phyloP scores from a whole-genome alignment of 2,888 invertebrate genomes.

The Drosophila fungiperda region DNA sequence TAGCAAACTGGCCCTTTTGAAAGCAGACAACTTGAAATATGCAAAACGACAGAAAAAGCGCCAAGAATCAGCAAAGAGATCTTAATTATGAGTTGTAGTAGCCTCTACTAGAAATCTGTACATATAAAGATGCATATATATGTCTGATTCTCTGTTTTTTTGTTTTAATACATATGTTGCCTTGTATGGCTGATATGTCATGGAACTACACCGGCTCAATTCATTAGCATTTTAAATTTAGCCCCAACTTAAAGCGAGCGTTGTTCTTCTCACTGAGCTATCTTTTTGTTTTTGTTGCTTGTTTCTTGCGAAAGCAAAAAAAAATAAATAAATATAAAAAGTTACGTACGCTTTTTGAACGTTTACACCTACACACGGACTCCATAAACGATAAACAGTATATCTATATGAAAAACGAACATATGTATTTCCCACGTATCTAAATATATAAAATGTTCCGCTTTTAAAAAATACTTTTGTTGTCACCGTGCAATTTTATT shows the following conservation, averaged over 20 bases:
- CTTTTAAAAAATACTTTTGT: conserved; percentile 12
- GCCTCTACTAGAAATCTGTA: conserved; percentile 10
- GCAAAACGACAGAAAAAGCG: conserved; percentile 1
- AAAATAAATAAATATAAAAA: conserved; percentile 28
- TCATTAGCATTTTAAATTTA: conserved; percentile 68
- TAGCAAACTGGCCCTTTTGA: conserved; percentile 55
- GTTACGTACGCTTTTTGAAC: conserved; percentile 47
- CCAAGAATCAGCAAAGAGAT: conserved; percentile 16
- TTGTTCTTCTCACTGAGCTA: conserved; percentile 28
- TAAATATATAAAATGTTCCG: conserved; percentile 17
- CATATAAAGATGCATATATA: neutral
- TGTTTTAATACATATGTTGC: neutral
- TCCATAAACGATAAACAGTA: conserved; percentile 53
- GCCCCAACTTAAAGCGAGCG: conserved; percentile 57
- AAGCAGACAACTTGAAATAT: conserved; percentile 9
- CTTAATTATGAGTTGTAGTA: conserved; percentile 53
- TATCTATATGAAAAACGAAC: conserved; percentile 3
- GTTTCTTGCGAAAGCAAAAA: conserved; percentile 40
- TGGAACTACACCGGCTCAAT: conserved; percentile 34
- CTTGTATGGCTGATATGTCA: conserved; percentile 35
- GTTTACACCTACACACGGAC: conserved; percentile 69
- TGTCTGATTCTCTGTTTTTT: neutral
- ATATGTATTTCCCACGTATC: conserved; percentile 19
- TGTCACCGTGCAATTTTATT: conserved; percentile 50
- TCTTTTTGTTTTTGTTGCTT: conserved; percentile 28